phyloP scores from a whole-genome alignment of 2,113 vertebrate genomes.

The Channa argus region DNA sequence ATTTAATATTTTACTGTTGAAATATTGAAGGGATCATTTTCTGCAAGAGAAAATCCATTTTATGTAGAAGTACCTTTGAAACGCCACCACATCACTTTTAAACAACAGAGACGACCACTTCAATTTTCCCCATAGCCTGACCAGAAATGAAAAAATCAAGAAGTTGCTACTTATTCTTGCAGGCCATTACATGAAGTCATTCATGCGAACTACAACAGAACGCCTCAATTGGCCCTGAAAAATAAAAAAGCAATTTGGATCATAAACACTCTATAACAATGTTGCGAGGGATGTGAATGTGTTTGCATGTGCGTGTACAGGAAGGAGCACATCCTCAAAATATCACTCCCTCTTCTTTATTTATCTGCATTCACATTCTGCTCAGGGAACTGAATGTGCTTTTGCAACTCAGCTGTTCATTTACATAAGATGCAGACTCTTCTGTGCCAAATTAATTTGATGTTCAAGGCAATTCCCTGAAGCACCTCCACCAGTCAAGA shows the following conservation, averaged over 20 bases:
- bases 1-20: not conserved
- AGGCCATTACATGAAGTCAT: not conserved
- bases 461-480: conserved; percentile 29
- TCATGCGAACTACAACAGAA: not conserved
- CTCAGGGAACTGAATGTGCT: conserved; percentile 49
- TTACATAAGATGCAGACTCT: conserved; percentile 60
- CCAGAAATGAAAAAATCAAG: conserved; percentile 25
- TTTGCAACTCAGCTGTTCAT: conserved; percentile 60
- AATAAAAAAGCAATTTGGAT: conserved; percentile 30
- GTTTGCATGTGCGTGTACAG: not conserved
- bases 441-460: conserved; percentile 54
- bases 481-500: conserved; percentile 4
- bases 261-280: conserved; percentile 4
- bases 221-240: not conserved
- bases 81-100: not conserved
- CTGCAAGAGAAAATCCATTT: not conserved
- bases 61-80: not conserved
- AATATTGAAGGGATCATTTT: conserved; percentile 10
- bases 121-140: conserved; percentile 15
- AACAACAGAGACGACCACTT: conserved; percentile 6
- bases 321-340: conserved; percentile 15
- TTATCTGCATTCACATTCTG: conserved; percentile 48
- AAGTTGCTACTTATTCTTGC: conserved; percentile 6
- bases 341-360: conserved; percentile 27
- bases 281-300: not conserved